Evolutionary conservation across 1,140 invertebrate genomes (phyloP).

Genomic region (Batillaria attramentaria): DNA sequence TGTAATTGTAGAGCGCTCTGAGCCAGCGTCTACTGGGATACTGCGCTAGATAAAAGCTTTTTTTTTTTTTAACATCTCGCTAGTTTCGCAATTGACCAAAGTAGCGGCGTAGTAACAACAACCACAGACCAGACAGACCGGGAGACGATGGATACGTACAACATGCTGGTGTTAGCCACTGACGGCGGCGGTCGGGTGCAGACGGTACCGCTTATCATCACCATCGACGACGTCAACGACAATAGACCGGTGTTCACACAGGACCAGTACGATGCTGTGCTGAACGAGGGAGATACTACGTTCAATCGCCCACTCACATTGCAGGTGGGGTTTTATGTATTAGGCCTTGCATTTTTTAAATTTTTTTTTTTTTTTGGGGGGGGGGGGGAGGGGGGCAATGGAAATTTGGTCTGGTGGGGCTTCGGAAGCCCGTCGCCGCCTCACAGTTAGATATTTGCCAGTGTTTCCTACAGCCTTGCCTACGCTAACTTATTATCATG

Average conservation of each 20-base stretch:
- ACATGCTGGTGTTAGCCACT: constrained; percentile 24
- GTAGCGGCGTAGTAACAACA: neutral
- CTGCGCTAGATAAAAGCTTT: neutral
- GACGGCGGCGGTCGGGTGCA: constrained; percentile 20
- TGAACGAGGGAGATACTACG: neutral
- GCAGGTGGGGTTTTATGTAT: constrained; percentile 15
- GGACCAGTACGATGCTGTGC: constrained; percentile 21
- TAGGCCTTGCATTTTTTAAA: neutral
- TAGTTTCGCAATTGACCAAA: constrained; percentile 3
- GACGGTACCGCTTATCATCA: constrained; percentile 24
- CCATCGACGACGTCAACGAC: constrained; percentile 48
- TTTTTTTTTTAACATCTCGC: neutral
- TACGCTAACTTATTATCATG: too few species aligned
- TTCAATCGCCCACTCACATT: constrained; percentile 29
- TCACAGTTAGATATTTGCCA: too few species aligned
- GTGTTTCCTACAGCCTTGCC: too few species aligned
- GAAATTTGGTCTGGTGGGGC: constrained; percentile 31
- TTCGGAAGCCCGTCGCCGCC: neutral
- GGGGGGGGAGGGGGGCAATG: neutral
- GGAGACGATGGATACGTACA: constrained; percentile 19
- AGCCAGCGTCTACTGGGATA: neutral
- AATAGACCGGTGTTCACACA: constrained; percentile 43
- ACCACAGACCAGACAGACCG: constrained; percentile 19
- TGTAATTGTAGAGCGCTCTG: neutral
- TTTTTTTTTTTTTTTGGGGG: neutral